phyloP scores from a whole-genome alignment of 1,140 invertebrate species.

The Ericerus pela region DNA sequence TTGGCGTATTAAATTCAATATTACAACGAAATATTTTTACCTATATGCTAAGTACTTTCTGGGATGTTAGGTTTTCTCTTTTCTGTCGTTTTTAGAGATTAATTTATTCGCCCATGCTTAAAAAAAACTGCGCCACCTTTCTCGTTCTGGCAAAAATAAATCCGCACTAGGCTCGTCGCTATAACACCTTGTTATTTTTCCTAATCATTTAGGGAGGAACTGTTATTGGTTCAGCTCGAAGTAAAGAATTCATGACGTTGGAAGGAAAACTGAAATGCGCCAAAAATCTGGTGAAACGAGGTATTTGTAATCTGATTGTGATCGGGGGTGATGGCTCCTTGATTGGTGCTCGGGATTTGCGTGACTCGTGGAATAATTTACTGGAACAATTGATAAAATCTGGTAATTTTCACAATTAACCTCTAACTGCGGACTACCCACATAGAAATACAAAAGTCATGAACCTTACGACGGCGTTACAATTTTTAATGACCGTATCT shows the following conservation, averaged over 20 bases:
- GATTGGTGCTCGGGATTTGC: constrained; percentile 45
- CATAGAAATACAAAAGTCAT: too few relatives aligned
- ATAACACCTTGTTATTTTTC: too few relatives aligned
- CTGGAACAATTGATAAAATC: neutral
- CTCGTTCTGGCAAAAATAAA: too few relatives aligned
- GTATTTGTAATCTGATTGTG: constrained; percentile 44
- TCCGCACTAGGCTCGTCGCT: too few relatives aligned
- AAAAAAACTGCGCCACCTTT: too few relatives aligned
- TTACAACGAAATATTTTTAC: too few relatives aligned
- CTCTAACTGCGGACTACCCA: neutral
- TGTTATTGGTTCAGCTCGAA: constrained; percentile 44
- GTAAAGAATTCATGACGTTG: constrained; percentile 38
- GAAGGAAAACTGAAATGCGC: constrained; percentile 40
- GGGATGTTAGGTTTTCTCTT: too few relatives aligned
- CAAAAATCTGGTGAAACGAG: constrained; percentile 35
- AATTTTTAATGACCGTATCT: too few relatives aligned
- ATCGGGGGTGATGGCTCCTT: constrained; percentile 48
- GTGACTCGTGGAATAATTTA: constrained; percentile 23
- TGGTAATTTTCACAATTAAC: neutral
- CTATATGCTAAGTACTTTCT: too few relatives aligned
- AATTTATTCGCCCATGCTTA: too few relatives aligned
- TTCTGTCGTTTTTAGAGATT: too few relatives aligned
- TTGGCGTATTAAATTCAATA: too few relatives aligned
- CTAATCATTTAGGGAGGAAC: constrained; percentile 47
- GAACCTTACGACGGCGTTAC: neutral